Evolutionary conservation across 1,140 invertebrate species (phyloP).

Genomic region (Temnothorax longispinosus): DNA sequence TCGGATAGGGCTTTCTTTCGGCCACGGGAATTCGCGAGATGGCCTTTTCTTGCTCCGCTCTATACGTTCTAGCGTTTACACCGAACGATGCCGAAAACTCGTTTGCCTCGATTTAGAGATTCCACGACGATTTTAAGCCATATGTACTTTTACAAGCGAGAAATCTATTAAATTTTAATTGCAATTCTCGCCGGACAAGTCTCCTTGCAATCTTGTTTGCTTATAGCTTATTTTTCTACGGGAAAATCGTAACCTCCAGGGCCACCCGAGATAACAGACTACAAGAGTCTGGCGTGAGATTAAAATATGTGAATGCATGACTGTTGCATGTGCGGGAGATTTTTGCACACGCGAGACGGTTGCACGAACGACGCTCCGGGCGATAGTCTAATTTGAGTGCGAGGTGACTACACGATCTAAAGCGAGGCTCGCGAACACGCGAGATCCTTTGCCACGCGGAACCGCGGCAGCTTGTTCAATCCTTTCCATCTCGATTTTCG

Average conservation of each 20-base stretch:
- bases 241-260: not conserved
- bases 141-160: not conserved
- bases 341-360: constrained; percentile 29
- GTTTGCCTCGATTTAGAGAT: not conserved
- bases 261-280: not conserved
- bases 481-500: not conserved
- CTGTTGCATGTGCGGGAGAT: constrained; percentile 8
- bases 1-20: not conserved
- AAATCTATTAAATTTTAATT: not conserved
- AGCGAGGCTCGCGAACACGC: not conserved
- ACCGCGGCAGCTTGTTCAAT: not conserved
- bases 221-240: not conserved
- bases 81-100: not conserved
- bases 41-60: not conserved
- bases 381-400: constrained; percentile 54
- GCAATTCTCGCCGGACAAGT: not conserved
- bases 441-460: not conserved
- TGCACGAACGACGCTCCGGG: constrained; percentile 29
- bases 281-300: constrained; percentile 17
- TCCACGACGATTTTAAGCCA: not conserved
- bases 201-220: not conserved
- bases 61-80: not conserved
- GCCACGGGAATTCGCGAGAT: not conserved
- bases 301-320: constrained; percentile 22
- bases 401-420: constrained; percentile 27